Base-by-base conservation (phyloP, 2,113 vertebrate species). In the Hepsetus odoe region DNA sequence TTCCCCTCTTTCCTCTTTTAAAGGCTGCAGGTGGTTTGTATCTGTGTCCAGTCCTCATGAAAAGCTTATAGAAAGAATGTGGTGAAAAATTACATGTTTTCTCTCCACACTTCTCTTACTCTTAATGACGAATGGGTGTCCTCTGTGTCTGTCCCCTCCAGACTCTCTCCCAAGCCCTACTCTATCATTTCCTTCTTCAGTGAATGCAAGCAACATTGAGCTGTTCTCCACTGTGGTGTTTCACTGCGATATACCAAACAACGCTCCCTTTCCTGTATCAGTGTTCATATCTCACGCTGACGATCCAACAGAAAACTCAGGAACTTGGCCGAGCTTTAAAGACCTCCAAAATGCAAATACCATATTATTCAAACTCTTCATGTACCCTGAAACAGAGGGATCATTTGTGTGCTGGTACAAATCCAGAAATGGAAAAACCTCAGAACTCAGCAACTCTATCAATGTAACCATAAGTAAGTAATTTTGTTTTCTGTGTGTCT, bases 351-450 rank as follows among this genome's bases (percentile, higher is more conserved):
- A 0, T 0, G 0, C 14, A 0, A 1, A 2, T 5, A 0, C 1
- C 3, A 20, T 46, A 12, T 3, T 0, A 18, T 80, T 80, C 20
- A 35, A 0, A 5, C 12, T 83, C 67, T 1, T 1, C 0, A 33
- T 9, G 4, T 16, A 9, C 3, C 38, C 62, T 42, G 61, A 40
- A 1, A 22, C 0, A 0, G 82, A 83, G 56, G 64, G 33, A 0
- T 7, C 74, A 4, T n/a, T 72, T 0, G 68, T 68, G 5, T 83
- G 82, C 73, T 76, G 77, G 82, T 83, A 80, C 77, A 53, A 22
- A 55, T 24, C 62, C 18, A 59, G 38, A 38, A 5, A 0, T 1
- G 44, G 40, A 20, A 16, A 4, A 7, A 61, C 7, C 20, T 80
- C 82, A 55, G 28, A 6, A 24, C 61, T 80, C 44, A 83, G 82